phyloP scores from a whole-genome alignment of 1,140 invertebrate species.

The Cotesia chilonis region DNA sequence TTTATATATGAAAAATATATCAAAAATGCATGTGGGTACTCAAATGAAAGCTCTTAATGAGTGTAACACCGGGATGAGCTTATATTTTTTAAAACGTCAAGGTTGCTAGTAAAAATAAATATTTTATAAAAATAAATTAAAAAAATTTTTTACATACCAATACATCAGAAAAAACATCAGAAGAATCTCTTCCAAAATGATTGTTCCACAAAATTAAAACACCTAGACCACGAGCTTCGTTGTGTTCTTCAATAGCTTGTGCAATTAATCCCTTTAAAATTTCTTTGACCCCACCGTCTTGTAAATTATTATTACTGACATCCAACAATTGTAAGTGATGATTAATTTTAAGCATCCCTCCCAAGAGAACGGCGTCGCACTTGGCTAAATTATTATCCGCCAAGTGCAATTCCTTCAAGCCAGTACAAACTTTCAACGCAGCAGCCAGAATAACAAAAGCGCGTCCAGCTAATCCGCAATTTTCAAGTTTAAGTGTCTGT shows the following conservation, averaged over 20 bases:
- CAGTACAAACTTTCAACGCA: constrained; percentile 82
- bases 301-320: constrained; percentile 78
- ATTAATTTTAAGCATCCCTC: constrained; percentile 75
- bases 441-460: constrained; percentile 75
- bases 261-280: constrained; percentile 78
- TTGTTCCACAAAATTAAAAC: constrained; percentile 89
- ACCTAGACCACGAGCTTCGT: constrained; percentile 71
- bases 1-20: no score
- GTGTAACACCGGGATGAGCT: no score
- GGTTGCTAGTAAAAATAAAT: no score
- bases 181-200: constrained; percentile 78
- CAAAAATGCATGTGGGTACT: no score
- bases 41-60: no score
- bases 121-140: constrained; percentile 7
- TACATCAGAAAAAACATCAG: constrained; percentile 71
- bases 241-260: constrained; percentile 65
- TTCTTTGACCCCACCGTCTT: constrained; percentile 78
- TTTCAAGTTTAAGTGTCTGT: constrained; percentile 78
- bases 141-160: constrained; percentile 67
- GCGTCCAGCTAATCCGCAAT: constrained; percentile 74
- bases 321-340: constrained; percentile 80
- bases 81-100: no score
- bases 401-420: constrained; percentile 81
- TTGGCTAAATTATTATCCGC: constrained; percentile 81
- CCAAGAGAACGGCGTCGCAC: constrained; percentile 81